Evolutionary conservation across 2,888 invertebrate genomes (phyloP).

Genomic region (Clusia tigrina): DNA sequence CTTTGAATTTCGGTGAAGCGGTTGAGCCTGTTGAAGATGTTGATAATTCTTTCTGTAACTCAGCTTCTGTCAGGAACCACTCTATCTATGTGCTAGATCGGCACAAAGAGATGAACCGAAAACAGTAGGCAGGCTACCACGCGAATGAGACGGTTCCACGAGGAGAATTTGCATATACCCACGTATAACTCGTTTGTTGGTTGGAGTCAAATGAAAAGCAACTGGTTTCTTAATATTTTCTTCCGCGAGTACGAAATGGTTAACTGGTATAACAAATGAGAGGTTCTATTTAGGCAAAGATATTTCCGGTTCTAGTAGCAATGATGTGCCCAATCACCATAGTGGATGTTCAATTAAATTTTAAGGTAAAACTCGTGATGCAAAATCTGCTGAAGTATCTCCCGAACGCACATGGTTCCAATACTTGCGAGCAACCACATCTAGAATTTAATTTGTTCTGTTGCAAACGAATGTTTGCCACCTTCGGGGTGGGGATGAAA

Average conservation of each 20-base stretch:
- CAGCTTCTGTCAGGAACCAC: too few relatives aligned
- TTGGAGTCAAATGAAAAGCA: neutral
- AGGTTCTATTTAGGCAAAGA: conserved; percentile 16
- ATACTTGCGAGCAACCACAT: conserved; percentile 21
- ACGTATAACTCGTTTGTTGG: neutral
- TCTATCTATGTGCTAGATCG: too few relatives aligned
- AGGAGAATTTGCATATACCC: too few relatives aligned
- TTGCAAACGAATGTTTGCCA: too few relatives aligned
- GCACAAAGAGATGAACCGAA: too few relatives aligned
- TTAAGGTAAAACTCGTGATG: conserved; percentile 32
- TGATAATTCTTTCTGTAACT: too few relatives aligned
- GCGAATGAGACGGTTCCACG: too few relatives aligned
- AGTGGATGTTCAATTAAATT: conserved; percentile 21
- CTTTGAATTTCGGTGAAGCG: too few relatives aligned
- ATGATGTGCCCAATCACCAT: conserved; percentile 35
- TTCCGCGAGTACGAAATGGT: neutral
- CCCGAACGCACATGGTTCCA: conserved; percentile 33
- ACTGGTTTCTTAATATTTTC: neutral
- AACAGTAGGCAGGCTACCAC: too few relatives aligned
- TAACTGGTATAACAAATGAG: neutral
- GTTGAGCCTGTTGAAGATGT: too few relatives aligned
- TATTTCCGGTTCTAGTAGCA: conserved; percentile 18
- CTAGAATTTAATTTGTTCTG: conserved; percentile 30
- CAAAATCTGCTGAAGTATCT: conserved; percentile 37
- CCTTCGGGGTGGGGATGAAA: too few relatives aligned